Evolutionary conservation across 1,140 invertebrate species (phyloP).

Genomic region (Lepidurus packardi): DNA sequence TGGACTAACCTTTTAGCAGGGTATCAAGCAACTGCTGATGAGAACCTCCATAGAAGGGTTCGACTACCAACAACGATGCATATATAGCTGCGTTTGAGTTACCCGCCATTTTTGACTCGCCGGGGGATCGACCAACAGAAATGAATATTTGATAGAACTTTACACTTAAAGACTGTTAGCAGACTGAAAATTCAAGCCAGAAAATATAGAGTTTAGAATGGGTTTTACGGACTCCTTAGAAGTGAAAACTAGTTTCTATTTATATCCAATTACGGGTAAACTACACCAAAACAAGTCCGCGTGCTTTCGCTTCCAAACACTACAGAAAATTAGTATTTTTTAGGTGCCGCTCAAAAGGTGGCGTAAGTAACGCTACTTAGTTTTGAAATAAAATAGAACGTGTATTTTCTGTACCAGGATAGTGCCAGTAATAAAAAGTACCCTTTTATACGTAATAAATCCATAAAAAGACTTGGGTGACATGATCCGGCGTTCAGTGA

Average conservation of each 20-base stretch:
- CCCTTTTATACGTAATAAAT: neutral
- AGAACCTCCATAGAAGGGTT: constrained; percentile 66
- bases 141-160: too few relatives aligned
- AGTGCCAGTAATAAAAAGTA: neutral
- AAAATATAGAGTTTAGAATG: too few relatives aligned
- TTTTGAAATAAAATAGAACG: too few relatives aligned
- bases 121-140: too few relatives aligned
- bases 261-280: too few relatives aligned
- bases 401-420: too few relatives aligned
- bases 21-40: constrained; percentile 61
- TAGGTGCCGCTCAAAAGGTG: neutral
- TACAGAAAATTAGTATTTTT: neutral
- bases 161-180: too few relatives aligned
- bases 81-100: neutral
- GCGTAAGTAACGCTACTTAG: neutral
- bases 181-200: too few relatives aligned
- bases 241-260: too few relatives aligned
- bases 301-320: neutral
- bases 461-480: neutral
- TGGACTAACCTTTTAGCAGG: constrained; percentile 42
- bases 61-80: constrained; percentile 45
- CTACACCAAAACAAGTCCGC: neutral
- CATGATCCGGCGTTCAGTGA: neutral
- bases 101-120: neutral
- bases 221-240: too few relatives aligned